Percentiles rank a stretch among this genome's conserved stretches.
Conservation (phyloP, 1,140 invertebrate genomes). For the Micrasema longulum region DNA sequence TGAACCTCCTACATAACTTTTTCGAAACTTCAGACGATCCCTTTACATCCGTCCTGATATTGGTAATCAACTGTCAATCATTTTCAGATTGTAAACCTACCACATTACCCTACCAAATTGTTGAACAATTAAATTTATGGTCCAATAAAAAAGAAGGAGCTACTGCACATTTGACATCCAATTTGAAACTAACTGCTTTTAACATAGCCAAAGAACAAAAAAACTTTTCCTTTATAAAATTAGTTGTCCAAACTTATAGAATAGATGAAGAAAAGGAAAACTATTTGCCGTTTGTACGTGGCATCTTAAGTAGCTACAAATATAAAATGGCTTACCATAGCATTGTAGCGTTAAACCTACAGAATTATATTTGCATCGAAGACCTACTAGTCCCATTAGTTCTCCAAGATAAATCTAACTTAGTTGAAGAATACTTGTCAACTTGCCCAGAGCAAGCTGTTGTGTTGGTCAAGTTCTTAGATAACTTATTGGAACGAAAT, state of each 20-base stretch:
- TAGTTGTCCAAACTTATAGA: conserved; percentile 66
- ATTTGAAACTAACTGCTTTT: conserved; percentile 70
- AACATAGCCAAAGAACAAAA: conserved; percentile 68
- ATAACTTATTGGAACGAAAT: conserved; percentile 63
- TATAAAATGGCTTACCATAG: conserved; percentile 74
- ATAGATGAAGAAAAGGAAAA: conserved; percentile 64
- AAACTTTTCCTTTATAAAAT: conserved; percentile 64
- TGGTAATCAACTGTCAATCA: conserved; percentile 66
- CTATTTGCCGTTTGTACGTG: conserved; percentile 65
- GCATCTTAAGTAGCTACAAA: conserved; percentile 65
- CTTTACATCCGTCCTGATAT: conserved; percentile 60
- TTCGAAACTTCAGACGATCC: conserved; percentile 67
- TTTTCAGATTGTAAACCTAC: conserved; percentile 65
- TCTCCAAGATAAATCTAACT: conserved; percentile 74
- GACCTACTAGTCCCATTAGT: conserved; percentile 75
- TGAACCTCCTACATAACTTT: conserved; percentile 62
- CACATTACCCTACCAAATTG: conserved; percentile 66
- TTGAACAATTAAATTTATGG: conserved; percentile 68
- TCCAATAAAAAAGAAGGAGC: conserved; percentile 55
- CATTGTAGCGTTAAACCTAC: conserved; percentile 68
- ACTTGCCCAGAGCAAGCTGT: conserved; percentile 68
- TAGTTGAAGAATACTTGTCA: conserved; percentile 72
- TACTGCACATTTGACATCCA: conserved; percentile 60
- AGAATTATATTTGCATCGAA: conserved; percentile 70
- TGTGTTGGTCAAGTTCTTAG: conserved; percentile 70